Evolutionary conservation across 2,888 invertebrate genomes (phyloP), one percentile per base, ranked within the genome.

Genomic region (Halictus quadricinctus): DNA sequence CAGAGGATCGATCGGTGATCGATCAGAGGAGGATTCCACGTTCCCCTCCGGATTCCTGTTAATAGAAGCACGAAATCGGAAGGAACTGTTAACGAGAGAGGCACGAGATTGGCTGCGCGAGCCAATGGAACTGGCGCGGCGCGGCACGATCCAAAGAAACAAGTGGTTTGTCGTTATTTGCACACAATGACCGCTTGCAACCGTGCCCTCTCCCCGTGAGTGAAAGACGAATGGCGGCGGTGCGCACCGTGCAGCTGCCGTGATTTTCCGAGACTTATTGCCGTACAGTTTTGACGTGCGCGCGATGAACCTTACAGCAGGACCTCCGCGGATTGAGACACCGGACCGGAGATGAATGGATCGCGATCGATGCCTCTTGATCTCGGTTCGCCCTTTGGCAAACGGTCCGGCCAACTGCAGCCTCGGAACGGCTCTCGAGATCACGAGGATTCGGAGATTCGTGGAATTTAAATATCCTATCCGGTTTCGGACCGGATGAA

Each of bases 101-200:
- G 78, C 85, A 85, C 76, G 85, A 66, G 66, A 84, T 75, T 64
- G 76, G 60, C 50, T 50, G 72, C 58, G 58, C 66, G 70, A 64
- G 64, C 36, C 76, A 54, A 60, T 80, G 50, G 77, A 60, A 75
- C 77, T 18, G 75, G 77, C 72, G 74, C 82, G 80, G 80, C 86
- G 79, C 86, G 80, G 83, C 87, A 83, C 87, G 87, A 64, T 73
- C 86, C 86, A 80, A 77, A 78, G 86, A 79, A 87, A 83, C 83
- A 83, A 87, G 84, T 87, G 87, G 87, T 87, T 87, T 87, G 87
- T 87, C 84, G 84, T 87, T 87, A 87, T 87, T 87, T 87, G 87
- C 87, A 87, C 87, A 87, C 87, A 87, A 87, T 87, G 87, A 87
- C 58, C 72, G 29, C 76, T 46, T 25, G 76, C 76, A 75, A 69